A percentile compares a stretch with the other conserved stretches of the same genome.
Evolutionary conservation across 2,888 invertebrate species (phyloP).

Genomic region (Holacanthella duospinosa): DNA sequence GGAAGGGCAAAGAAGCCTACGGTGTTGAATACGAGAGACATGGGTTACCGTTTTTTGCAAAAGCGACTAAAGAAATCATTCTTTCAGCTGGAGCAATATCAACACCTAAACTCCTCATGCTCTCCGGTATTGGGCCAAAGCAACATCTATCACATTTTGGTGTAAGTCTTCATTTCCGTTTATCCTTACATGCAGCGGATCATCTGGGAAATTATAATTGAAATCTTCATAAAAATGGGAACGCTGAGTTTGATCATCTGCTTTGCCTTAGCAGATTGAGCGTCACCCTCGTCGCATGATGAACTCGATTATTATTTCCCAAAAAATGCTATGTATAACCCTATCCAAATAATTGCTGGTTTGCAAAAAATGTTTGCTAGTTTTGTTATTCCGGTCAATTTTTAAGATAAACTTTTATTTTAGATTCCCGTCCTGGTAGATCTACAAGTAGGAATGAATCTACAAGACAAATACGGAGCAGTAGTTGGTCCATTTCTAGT

Average conservation of each 20-base stretch:
- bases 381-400: no score
- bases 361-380: no score
- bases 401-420: no score
- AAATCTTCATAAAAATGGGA: no score
- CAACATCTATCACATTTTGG: slow-evolving; percentile 10
- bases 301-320: no score
- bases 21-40: slow-evolving; percentile 18
- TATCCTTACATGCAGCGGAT: no score
- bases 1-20: slow-evolving; percentile 10
- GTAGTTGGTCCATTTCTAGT: slow-evolving; percentile 18
- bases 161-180: slow-evolving; percentile 11
- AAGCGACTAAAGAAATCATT: slow-evolving; percentile 14
- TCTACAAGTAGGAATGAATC: slow-evolving; percentile 15
- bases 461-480: slow-evolving; percentile 20
- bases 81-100: slow-evolving; percentile 14
- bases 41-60: slow-evolving; percentile 10
- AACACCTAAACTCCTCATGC: slow-evolving; percentile 10
- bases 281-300: no score
- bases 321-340: no score
- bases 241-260: no score
- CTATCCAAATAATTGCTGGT: no score
- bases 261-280: no score
- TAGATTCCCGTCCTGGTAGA: slow-evolving; percentile 11
- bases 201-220: no score
- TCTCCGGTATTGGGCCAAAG: slow-evolving; percentile 16